Evolutionary conservation across 2,797 vertebrate genomes (phyloP).

Genomic region (Nothura maculosa): DNA sequence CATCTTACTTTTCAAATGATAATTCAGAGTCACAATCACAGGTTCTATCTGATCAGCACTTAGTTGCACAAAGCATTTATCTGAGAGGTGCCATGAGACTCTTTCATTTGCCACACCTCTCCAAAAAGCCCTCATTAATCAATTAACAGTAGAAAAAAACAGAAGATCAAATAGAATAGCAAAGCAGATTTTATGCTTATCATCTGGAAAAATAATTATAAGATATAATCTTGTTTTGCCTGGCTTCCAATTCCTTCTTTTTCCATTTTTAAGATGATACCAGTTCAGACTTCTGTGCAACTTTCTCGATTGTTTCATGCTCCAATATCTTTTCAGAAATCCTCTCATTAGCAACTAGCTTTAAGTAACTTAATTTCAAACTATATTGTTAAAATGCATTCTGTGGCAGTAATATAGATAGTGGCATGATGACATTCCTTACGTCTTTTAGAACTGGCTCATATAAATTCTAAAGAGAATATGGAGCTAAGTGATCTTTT

Average conservation of each 20-base stretch:
- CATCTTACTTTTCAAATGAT: neutral
- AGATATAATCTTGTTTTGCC: slow-evolving; percentile 48
- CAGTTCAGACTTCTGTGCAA: slow-evolving; percentile 23
- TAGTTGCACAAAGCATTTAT: neutral
- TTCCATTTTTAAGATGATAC: slow-evolving; percentile 1
- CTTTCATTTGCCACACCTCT: neutral
- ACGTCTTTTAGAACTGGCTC: neutral
- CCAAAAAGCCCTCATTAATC: neutral
- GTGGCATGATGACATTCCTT: neutral
- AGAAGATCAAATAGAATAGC: neutral
- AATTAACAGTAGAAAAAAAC: neutral
- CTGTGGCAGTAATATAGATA: neutral
- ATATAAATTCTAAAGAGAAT: neutral
- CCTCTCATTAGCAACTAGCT: neutral
- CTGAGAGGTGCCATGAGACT: neutral
- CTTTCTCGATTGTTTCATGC: neutral
- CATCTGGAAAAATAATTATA: slow-evolving; percentile 48
- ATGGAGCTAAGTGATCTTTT: neutral
- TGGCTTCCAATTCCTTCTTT: slow-evolving; percentile 13
- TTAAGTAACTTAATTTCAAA: neutral
- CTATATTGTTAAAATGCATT: neutral
- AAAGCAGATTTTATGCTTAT: slow-evolving; percentile 58
- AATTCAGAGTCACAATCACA: neutral
- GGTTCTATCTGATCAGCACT: neutral
- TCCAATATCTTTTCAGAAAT: neutral